Evolutionary conservation across 2,888 invertebrate genomes (phyloP).

Genomic region (Melanostoma mellinum): DNA sequence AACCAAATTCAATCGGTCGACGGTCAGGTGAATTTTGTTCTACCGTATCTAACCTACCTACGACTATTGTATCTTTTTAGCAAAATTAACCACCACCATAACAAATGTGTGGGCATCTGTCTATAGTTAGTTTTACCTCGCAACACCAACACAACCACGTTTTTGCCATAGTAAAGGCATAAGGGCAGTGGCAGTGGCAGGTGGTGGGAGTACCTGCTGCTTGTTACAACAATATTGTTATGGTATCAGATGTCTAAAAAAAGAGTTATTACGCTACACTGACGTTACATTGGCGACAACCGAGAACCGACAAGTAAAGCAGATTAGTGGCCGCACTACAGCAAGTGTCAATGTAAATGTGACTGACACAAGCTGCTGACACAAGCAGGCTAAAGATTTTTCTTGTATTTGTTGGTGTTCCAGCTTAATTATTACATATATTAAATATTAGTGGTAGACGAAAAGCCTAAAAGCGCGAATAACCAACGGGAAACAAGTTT

Average conservation of each 20-base stretch:
- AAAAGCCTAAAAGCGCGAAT: constrained; percentile 2
- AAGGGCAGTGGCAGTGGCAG: constrained; percentile 36
- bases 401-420: constrained; percentile 40
- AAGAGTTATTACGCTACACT: constrained; percentile 71
- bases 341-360: constrained; percentile 41
- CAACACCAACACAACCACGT: constrained; percentile 51
- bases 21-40: constrained; percentile 54
- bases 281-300: constrained; percentile 53
- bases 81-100: constrained; percentile 46
- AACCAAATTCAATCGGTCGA: constrained; percentile 36
- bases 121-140: constrained; percentile 30
- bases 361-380: constrained; percentile 21
- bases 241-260: constrained; percentile 70
- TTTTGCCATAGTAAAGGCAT: constrained; percentile 19
- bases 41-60: constrained; percentile 38
- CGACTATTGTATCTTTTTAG: constrained; percentile 28
- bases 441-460: constrained; percentile 22
- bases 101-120: constrained; percentile 32
- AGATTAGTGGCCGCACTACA: constrained; percentile 48
- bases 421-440: constrained; percentile 49
- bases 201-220: constrained; percentile 64
- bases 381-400: constrained; percentile 15
- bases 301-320: constrained; percentile 45
- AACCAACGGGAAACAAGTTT: constrained; percentile 55
- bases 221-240: constrained; percentile 50